Evolutionary conservation across 2,797 vertebrate species (phyloP), one percentile per base, ranked within the genome.

Genomic region (Coilia nasus): DNA sequence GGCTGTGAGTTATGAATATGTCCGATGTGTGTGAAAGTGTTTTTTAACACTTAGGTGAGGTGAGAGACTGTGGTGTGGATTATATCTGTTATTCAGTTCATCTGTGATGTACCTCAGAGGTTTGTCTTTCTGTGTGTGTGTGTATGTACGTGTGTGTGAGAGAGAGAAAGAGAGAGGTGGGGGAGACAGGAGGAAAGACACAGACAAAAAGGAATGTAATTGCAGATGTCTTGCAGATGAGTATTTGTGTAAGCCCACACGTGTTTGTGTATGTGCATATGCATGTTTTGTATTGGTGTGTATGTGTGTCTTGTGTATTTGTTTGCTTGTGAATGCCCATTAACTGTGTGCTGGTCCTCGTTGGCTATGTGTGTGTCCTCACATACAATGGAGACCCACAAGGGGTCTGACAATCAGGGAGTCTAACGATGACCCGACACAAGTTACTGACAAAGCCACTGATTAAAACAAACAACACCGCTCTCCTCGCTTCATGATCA

Each of bases 401-500:
- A 41, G 67, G 67, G 67, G 15, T 28, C 46, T 14, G 17, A 12
- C 31, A 62, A 35, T 62, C 19, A 67, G 19, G 59, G 31, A 31
- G 64, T 85, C 35, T 81, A n/a, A 67, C 11, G 82, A 81, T 85
- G 81, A 83, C 54, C 85, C 54, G 81, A 83, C 67, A 56, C 46
- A 47, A 83, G 47, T 71, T 85, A 78, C 67, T 84, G 87, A 88
- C 47, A 81, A 85, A 83, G 82, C 81, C 82, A 44, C 82, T 87
- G 85, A 88, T 87, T 86, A 86, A 71, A 62, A 85, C 54, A 67
- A 83, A 67, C 85, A 82, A 82, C 80, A 80, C 85, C 67, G 83
- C 59, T 71, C 85, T 81, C 78, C 57, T 64, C 80, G 28, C 60
- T 88, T 88, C 78, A 87, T 84, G 83, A 88, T 86, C 75, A 86